phyloP scores from a whole-genome alignment of 2,797 vertebrate species.

The Lates japonicus region DNA sequence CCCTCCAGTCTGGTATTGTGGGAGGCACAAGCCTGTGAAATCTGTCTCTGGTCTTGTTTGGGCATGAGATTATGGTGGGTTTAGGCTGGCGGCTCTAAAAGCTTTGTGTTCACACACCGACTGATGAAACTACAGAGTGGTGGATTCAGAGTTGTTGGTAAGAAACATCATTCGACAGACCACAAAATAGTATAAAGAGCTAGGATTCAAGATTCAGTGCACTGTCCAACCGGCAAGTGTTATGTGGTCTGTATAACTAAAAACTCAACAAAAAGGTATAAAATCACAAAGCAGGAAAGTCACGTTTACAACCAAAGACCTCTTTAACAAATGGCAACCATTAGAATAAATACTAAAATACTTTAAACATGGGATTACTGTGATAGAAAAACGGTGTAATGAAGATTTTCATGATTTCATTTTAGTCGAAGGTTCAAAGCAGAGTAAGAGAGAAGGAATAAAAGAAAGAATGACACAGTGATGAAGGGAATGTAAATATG shows the following conservation, averaged over 20 bases:
- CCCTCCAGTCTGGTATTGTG: constrained; percentile 71
- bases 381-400: not conserved
- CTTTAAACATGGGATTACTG: not conserved
- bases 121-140: constrained; percentile 58
- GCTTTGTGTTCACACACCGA: constrained; percentile 65
- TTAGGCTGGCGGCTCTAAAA: constrained; percentile 55
- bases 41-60: constrained; percentile 79
- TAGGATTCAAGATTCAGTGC: constrained; percentile 12
- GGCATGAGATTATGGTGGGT: constrained; percentile 77
- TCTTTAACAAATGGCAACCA: not conserved
- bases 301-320: not conserved
- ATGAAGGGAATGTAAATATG: not conserved
- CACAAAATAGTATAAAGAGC: constrained; percentile 17
- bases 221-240: not conserved
- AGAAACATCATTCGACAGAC: constrained; percentile 45
- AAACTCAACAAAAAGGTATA: not conserved
- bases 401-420: not conserved
- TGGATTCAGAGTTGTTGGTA: constrained; percentile 29
- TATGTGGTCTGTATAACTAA: constrained; percentile 1
- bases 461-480: not conserved
- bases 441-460: too few species aligned
- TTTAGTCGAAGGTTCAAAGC: not conserved
- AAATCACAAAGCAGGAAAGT: not conserved
- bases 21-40: constrained; percentile 80
- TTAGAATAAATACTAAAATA: not conserved